Conservation (phyloP, 2,113 vertebrate species). For the Leuciscus idus region DNA sequence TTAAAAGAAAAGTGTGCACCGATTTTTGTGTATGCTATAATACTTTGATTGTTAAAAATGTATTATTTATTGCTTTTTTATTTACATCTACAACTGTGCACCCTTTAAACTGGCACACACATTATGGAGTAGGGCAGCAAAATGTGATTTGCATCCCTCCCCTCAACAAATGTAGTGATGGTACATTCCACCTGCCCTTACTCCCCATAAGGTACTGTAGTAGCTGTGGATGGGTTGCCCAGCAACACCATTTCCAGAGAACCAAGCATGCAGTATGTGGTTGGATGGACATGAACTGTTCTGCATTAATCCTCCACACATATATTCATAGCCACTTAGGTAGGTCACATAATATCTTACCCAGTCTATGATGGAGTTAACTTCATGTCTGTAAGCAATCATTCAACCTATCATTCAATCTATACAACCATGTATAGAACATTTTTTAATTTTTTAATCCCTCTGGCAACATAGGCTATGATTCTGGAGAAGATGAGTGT, state of each 20-base stretch:
- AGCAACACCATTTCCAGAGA: constrained; percentile 65
- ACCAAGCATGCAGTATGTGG: constrained; percentile 48
- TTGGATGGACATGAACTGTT: constrained; percentile 43
- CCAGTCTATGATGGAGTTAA: neutral
- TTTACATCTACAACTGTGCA: neutral
- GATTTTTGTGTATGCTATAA: neutral
- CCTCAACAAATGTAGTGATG: constrained; percentile 39
- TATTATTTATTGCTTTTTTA: neutral
- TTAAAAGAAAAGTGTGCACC: neutral
- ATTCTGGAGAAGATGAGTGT: neutral
- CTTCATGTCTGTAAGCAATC: neutral
- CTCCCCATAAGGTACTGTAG: constrained; percentile 61
- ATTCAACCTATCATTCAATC: too few relatives aligned
- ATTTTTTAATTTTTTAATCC: too few relatives aligned
- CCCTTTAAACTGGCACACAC: neutral
- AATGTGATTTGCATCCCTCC: constrained; percentile 24
- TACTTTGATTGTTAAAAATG: neutral
- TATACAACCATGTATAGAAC: neutral
- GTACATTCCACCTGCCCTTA: constrained; percentile 61
- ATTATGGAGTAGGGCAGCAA: neutral
- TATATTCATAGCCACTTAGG: neutral
- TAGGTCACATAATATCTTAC: neutral
- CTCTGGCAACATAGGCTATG: neutral
- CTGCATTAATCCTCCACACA: constrained; percentile 45
- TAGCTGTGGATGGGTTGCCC: constrained; percentile 63